Conservation (phyloP, 1,140 invertebrate species). For the Pseudomyrmex pallidus region DNA sequence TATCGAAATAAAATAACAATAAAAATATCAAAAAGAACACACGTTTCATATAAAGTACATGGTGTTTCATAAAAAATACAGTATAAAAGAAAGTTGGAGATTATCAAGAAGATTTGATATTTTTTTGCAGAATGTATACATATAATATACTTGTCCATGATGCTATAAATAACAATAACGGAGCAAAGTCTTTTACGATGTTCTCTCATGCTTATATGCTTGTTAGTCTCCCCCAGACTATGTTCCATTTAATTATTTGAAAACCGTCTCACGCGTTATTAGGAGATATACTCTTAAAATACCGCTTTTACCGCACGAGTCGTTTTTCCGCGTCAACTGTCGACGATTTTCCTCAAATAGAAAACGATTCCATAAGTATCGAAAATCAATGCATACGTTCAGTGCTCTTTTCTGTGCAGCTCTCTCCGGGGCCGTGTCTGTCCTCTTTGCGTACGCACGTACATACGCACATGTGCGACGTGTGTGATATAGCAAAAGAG, state of each 20-base stretch:
- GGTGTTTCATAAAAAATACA: neutral
- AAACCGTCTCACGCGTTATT: constrained; percentile 20
- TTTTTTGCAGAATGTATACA: neutral
- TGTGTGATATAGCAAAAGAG: constrained; percentile 1
- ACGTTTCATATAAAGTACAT: neutral
- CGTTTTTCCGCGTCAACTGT: constrained; percentile 16
- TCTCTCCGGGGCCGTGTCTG: neutral
- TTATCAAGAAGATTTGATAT: neutral
- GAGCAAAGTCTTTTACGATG: neutral
- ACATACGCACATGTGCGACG: constrained; percentile 15
- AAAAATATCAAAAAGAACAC: constrained; percentile 3
- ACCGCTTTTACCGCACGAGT: constrained; percentile 19
- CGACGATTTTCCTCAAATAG: constrained; percentile 13
- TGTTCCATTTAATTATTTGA: constrained; percentile 33
- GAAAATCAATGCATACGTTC: constrained; percentile 50
- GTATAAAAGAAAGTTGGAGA: neutral
- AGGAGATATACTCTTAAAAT: constrained; percentile 18
- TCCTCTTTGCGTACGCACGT: neutral
- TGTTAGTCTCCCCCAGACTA: neutral
- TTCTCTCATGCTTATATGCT: constrained; percentile 3
- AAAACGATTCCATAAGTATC: constrained; percentile 32
- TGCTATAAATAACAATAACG: constrained; percentile 28
- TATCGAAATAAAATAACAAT: too few species aligned
- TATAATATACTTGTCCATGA: neutral
- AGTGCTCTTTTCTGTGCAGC: neutral